Evolutionary conservation across 2,797 vertebrate species (phyloP).

Genomic region (Diceros bicornis): DNA sequence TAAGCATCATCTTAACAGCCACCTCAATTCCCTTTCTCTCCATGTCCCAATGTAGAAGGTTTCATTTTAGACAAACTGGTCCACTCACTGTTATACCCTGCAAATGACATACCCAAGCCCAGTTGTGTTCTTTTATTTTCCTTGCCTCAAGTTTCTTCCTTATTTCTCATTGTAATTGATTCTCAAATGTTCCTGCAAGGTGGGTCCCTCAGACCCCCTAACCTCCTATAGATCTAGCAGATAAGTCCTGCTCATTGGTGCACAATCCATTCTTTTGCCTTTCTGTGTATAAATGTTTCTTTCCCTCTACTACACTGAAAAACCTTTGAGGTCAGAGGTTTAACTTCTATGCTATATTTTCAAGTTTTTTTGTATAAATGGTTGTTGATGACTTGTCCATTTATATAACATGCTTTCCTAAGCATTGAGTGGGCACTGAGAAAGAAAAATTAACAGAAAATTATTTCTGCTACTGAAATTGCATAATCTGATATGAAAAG

Average conservation of each 20-base stretch:
- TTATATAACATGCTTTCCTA: neutral
- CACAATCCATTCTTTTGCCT: neutral
- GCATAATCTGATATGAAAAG: neutral
- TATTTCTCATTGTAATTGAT: neutral
- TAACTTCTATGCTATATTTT: neutral
- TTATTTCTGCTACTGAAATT: neutral
- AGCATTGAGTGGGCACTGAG: neutral
- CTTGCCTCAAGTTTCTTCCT: neutral
- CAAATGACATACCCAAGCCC: neutral
- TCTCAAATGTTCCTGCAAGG: neutral
- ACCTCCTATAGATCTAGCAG: neutral
- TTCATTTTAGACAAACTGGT: neutral
- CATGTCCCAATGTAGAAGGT: neutral
- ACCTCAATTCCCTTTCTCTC: neutral
- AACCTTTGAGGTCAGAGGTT: neutral
- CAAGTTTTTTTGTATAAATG: neutral
- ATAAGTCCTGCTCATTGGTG: neutral
- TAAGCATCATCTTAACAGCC: neutral
- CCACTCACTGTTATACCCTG: neutral
- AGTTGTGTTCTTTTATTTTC: neutral
- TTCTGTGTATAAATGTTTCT: neutral
- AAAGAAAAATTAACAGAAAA: neutral
- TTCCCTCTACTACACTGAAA: neutral
- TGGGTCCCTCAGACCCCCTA: neutral
- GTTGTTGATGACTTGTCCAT: neutral